These are phyloP conservation scores for Pangasius djambal DNA, from an alignment of 2,797 vertebrate genomes.

Conservation along the genomic window DNA sequence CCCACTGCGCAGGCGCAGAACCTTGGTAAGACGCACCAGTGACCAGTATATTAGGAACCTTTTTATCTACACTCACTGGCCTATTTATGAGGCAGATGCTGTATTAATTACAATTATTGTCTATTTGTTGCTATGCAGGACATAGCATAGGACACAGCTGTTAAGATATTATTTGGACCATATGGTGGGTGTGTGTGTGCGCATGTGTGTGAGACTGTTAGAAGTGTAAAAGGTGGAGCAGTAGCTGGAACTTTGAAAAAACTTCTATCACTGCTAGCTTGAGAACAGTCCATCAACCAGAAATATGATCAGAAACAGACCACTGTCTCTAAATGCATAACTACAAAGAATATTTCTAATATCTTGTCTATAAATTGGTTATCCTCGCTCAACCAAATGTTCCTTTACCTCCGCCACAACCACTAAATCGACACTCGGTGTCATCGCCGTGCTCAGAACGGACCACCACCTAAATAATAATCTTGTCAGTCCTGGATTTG, in stretches of 20 bases:
- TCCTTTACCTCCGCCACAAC: background rate
- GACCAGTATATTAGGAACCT: background rate
- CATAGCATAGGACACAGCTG: background rate
- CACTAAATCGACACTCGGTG: background rate
- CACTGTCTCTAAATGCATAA: background rate
- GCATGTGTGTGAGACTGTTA: background rate
- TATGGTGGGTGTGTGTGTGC: background rate
- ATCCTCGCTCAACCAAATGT: background rate
- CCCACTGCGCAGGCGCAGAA: slow-evolving; percentile 51
- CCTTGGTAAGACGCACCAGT: slow-evolving; percentile 34
- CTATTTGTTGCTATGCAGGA: background rate
- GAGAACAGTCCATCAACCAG: background rate
- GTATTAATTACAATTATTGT: background rate
- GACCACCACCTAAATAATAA: background rate
- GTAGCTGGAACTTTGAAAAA: background rate
- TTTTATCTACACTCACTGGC: background rate
- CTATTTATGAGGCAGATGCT: background rate
- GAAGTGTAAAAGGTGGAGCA: background rate
- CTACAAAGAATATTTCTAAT: background rate
- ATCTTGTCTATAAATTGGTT: background rate
- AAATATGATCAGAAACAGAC: background rate
- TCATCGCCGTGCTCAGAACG: background rate
- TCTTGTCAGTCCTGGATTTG: background rate
- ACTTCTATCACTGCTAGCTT: background rate
- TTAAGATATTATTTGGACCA: background rate